Conservation (phyloP, 2,888 invertebrate genomes). For the Ashinkailepas kermadecensis region DNA sequence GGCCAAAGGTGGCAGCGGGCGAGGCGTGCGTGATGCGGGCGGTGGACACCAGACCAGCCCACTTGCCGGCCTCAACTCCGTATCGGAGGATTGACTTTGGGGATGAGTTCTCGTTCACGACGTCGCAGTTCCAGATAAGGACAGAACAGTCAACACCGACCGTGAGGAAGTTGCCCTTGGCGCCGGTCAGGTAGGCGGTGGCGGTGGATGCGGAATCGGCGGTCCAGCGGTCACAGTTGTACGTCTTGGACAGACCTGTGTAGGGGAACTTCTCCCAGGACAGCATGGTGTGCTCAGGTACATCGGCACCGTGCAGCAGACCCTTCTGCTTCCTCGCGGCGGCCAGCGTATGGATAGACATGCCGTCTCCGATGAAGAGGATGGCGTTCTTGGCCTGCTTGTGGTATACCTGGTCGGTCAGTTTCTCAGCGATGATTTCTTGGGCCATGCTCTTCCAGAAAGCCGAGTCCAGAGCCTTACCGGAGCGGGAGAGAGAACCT, state of each 20-base stretch:
- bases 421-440: no score
- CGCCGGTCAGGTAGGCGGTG: neutral
- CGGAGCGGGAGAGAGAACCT: neutral
- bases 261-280: slow-evolving; percentile 12
- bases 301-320: neutral
- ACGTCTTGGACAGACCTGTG: neutral
- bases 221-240: slow-evolving; percentile 16
- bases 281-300: slow-evolving; percentile 6
- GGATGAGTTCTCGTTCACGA: neutral
- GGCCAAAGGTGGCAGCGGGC: slow-evolving; percentile 5
- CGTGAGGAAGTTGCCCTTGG: neutral
- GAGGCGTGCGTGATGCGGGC: slow-evolving; percentile 13
- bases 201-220: neutral
- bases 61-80: neutral
- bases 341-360: slow-evolving; percentile 1
- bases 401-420: neutral
- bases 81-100: neutral
- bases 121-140: slow-evolving; percentile 1
- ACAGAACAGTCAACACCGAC: slow-evolving; percentile 12
- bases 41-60: slow-evolving; percentile 11
- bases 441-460: neutral
- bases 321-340: slow-evolving; percentile 2
- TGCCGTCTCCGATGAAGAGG: slow-evolving; percentile 9
- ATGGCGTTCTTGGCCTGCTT: neutral
- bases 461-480: neutral